Conservation (phyloP, 64 coral and sea anemone species). For the Exaiptasia diaphana region DNA sequence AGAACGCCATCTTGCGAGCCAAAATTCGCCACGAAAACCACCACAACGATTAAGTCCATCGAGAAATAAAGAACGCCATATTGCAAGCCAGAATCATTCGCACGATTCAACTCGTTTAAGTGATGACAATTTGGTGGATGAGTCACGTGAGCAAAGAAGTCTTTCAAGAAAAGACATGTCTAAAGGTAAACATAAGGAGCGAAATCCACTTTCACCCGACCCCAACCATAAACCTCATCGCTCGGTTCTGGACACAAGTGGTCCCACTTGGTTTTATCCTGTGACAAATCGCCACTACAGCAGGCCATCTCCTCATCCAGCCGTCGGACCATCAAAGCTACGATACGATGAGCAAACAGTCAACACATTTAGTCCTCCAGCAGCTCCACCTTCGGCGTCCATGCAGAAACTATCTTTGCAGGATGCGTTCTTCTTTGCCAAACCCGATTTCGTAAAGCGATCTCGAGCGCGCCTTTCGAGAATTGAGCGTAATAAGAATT, state of each 20-base stretch:
- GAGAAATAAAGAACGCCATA: neutral
- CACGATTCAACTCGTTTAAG: too few species aligned
- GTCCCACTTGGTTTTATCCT: constrained; percentile 75
- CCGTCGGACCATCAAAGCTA: constrained; percentile 7
- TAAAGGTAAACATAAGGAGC: too few species aligned
- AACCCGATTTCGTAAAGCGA: constrained; percentile 66
- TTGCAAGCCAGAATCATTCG: constrained; percentile 22
- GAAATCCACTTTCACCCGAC: neutral
- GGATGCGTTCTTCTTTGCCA: constrained; percentile 84
- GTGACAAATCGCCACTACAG: constrained; percentile 56
- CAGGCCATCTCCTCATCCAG: neutral
- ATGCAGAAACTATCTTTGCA: constrained; percentile 76
- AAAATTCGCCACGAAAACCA: constrained; percentile 32
- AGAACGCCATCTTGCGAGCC: constrained; percentile 31
- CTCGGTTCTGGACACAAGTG: constrained; percentile 7
- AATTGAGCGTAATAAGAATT: constrained; percentile 49
- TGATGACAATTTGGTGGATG: too few species aligned
- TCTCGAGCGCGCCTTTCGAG: constrained; percentile 67
- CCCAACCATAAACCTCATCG: neutral
- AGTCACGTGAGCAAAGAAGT: too few species aligned
- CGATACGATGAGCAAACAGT: constrained; percentile 30
- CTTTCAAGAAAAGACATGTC: too few species aligned
- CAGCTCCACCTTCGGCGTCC: constrained; percentile 48
- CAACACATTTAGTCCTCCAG: constrained; percentile 38
- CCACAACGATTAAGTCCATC: neutral